Evolutionary conservation across 2,888 invertebrate genomes (phyloP), one percentile per base, ranked within the genome.

Genomic region (Eupithecia dodoneata): DNA sequence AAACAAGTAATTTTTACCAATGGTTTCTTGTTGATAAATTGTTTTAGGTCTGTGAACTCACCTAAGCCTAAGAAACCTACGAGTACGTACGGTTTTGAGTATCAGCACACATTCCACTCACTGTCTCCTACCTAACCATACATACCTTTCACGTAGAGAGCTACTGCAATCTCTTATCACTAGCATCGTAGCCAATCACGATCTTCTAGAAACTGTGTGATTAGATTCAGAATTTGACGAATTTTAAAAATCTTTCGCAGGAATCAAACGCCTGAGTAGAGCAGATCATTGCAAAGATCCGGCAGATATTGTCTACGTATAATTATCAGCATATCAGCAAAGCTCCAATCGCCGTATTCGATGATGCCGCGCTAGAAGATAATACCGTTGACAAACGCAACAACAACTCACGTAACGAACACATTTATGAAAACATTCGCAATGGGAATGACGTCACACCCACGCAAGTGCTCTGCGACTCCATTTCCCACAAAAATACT

Each of bases 201-300:
- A 85, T 82, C 82, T 83, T 80, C 80, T 85, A 85, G 81, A 84
- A 79, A 79, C 80, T 83, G 81, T 83, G 81, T 85, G 47, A 84
- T 76, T 88, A 86, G 85, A 89, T 83, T 86, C 90, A 90, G 87
- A 89, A 88, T 89, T 85, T 92, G 91, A 93, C 90, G 18, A 59
- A 59, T 59, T 91, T 94, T 93, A 92, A 85, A 90, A 93, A 93
- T 93, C 90, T 93, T 92, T 96, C 96, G 86, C 94, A 97, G 97
- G 97, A 97, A 95, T 97, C 97, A 94, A 97, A 97, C 96, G 97
- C 97, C 97, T 97, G 97, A 97, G 97, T 97, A 96, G 97, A 97
- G 96, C 97, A 97, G 97, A 97, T 97, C 96, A 97, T 97, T 97
- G 97, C 97, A 96, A 97, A 96, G 96, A 97, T 97, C 96, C 97